Base-by-base conservation (phyloP, 2,113 vertebrate genomes). In the Gasterosteus nipponicus region DNA sequence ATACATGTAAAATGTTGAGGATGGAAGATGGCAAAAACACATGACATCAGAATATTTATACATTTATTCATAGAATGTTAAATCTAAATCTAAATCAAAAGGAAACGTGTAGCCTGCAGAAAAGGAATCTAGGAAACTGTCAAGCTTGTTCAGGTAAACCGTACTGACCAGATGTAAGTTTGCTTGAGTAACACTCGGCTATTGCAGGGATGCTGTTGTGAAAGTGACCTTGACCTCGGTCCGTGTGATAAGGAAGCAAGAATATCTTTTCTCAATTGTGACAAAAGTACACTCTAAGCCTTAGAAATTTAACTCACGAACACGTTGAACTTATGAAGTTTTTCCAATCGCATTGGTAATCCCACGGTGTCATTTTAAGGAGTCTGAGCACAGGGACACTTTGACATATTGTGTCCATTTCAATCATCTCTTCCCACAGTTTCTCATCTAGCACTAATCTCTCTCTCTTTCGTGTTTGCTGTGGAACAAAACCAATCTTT, bases 371-470 rank as follows among this genome's bases (percentile, higher is more conserved):
- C 80, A 9, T 54, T 67, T 31, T 7, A 22, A 75, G 39, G 29
- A 26, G 41, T 68, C 8, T 68, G 31, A 64, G 18, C 6, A 4
- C 38, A 54, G 65, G n/a, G 56, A 26, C 53, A 18, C 54, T 46
- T 26, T 29, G 70, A 73, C 33, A 60, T 79, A 26, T 68, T 54
- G 31, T 75, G 44, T 73, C 53, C 18, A 3, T 29, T 44, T 82
- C 47, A 66, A 58, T 82, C 70, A 75, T 57, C 58, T 79, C 19
- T 62, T 64, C 69, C 57, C 26, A 84, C 31, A 78, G n/a, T 80
- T 78, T 67, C 60, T 78, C 81, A 81, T 74, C 67, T 68, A 42
- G 73, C 75, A 84, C 78, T 74, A 72, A 88, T 77, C 77, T 86
- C 76, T 14, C 51, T 29, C 22, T 78, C 53, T 12, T 62, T 19